Base-by-base conservation (phyloP, 1,140 invertebrate genomes). In the Periplaneta americana region DNA sequence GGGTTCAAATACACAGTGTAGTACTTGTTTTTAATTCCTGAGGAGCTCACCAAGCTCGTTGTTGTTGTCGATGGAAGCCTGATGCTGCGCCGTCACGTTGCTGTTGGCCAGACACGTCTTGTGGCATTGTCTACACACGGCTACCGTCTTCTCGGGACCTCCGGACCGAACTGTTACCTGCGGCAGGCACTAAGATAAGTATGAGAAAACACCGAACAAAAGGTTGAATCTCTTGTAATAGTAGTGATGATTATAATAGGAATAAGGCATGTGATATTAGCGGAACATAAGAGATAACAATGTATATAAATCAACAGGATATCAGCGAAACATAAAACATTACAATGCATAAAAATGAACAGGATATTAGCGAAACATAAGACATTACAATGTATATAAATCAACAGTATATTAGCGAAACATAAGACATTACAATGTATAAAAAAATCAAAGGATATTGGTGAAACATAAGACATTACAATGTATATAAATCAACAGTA, bases 41-140 rank as follows among this genome's bases (percentile, higher is more conserved):
- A 48, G 11, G 48, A 28, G n/a, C 48, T n/a, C 28, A 66, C 48
- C 48, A 11, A 66, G 22, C 13, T 8, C 48, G 28, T 28, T 28
- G 28, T 28, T 28, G 48, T n/a, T n/a, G 48, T 80, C 35, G 31
- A 34, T 39, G 28, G 37, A 6, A 6, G 79, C 11, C 15, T n/a
- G 15, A 32, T 15, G 31, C 18, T 81, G 75, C 32, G 18, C 22
- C 86, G 86, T 74, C 87, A 88, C 78, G 86, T 87, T 36, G 78
- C 86, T 83, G 83, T 89, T 90, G 48, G 90, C 88, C 85, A 92
- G 88, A 87, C 93, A 94, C 84, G 93, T 93, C 88, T 93, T 93
- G 84, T 94, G 93, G 86, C 93, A 94, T 85, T 94, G 92, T 82
- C 92, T 90, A 87, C 93, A 94, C 15, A 94, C 92, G 48, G 92